phyloP scores from a whole-genome alignment of 2,113 vertebrate genomes.

The Tupaia tana region DNA sequence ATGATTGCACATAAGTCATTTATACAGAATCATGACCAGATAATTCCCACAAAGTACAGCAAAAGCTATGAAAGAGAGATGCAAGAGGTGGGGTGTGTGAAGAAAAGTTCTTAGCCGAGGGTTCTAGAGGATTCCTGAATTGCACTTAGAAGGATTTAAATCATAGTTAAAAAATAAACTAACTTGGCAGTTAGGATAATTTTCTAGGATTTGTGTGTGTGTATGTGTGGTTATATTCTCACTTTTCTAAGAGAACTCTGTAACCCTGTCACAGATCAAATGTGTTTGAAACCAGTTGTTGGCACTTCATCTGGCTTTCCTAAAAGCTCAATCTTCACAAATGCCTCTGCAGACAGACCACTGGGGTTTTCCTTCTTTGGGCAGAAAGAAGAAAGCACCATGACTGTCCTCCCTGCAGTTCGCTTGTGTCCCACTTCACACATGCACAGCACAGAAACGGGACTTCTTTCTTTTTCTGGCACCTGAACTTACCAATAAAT shows the following conservation, averaged over 20 bases:
- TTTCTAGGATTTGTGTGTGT: neutral
- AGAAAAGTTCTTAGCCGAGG: neutral
- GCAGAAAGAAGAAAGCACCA: neutral
- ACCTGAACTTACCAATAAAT: conserved; percentile 43
- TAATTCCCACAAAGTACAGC: neutral
- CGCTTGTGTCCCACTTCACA: neutral
- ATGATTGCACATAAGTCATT: neutral
- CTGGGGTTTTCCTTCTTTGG: neutral
- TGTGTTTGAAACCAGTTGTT: neutral
- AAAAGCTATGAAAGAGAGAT: neutral
- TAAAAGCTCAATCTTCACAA: neutral
- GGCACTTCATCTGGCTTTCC: neutral
- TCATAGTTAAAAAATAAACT: neutral
- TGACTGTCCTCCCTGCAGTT: neutral
- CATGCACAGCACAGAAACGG: neutral
- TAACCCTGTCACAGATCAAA: neutral
- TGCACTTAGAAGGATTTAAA: neutral
- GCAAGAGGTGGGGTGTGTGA: neutral
- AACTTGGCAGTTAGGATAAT: neutral
- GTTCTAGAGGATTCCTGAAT: neutral
- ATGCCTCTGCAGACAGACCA: neutral
- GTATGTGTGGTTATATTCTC: neutral
- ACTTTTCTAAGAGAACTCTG: neutral
- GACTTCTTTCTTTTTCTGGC: conserved; percentile 9
- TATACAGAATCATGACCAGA: neutral